Evolutionary conservation across 1,140 invertebrate genomes (phyloP).

Genomic region (Acyrthosiphon pisum): DNA sequence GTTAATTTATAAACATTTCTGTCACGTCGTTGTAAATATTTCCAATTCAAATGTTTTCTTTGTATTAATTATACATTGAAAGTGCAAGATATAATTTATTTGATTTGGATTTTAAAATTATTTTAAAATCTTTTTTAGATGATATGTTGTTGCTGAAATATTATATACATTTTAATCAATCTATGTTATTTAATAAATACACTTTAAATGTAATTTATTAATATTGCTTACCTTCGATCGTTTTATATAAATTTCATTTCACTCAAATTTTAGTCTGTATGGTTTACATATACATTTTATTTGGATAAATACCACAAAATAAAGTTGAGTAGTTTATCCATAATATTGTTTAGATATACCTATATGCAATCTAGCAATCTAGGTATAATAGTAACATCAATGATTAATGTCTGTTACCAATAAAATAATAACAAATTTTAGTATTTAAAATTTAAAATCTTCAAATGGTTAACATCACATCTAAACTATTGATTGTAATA

Average conservation of each 20-base stretch:
- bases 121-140: neutral
- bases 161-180: neutral
- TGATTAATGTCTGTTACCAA: neutral
- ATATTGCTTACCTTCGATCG: neutral
- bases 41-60: neutral
- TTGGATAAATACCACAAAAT: neutral
- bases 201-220: constrained; percentile 3
- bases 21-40: neutral
- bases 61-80: neutral
- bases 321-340: neutral
- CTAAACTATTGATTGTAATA: neutral
- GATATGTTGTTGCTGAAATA: neutral
- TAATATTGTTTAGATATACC: neutral
- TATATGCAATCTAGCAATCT: neutral
- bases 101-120: neutral
- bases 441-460: no score
- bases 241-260: neutral
- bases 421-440: no score
- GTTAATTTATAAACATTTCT: neutral
- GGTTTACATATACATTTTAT: neutral
- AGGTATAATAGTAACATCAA: no score
- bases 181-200: neutral
- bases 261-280: neutral
- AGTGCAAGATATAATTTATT: neutral
- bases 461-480: no score